Evolutionary conservation across 1,140 invertebrate genomes (phyloP), one percentile per base, ranked within the genome.

Genomic region (Ylistrum balloti): DNA sequence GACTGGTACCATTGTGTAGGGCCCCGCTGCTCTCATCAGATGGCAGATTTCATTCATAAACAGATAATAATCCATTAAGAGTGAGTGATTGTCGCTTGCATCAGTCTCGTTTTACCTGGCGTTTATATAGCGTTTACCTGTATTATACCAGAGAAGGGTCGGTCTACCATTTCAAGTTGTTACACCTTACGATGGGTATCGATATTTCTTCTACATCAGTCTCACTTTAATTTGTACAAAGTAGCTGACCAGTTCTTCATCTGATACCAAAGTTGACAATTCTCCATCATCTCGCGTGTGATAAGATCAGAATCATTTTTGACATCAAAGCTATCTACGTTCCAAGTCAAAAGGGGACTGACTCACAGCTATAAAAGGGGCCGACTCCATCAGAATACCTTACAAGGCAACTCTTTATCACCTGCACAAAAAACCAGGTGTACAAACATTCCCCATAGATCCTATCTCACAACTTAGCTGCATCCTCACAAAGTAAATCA

Each of bases 41-140:
- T 74, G 56, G 56, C 56, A 74, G 56, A 74, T 74, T 74, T 74
- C 56, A 74, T 74, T 74, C 56, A 74, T 28, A 74, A 74, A 74
- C 56, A 74, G 56, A 74, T 74, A 74, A 74, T 74, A 74, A 74
- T 74, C 56, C 56, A 74, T 74, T 74, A 74, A 74, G 56, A 74
- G 56, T n/a, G 56, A 28, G 22, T 74, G 56, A 74, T 74, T 74
- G 56, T 74, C 56, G 22, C 28, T 74, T 74, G 56, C 56, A 74
- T 22, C 5, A 74, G 56, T 74, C 56, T 74, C 56, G 56, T 74
- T 74, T 74, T 74, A 74, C 56, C 56, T 74, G 56, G 22, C 56
- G 56, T 48, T 48, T 48, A 48, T 48, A 10, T 48, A 10, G 45
- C 22, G 15, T 74, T 74, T 74, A 74, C 56, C 56, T n/a, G 56